Evolutionary conservation across 2,888 invertebrate species (phyloP).

Genomic region (Caenorhabditis sp.): DNA sequence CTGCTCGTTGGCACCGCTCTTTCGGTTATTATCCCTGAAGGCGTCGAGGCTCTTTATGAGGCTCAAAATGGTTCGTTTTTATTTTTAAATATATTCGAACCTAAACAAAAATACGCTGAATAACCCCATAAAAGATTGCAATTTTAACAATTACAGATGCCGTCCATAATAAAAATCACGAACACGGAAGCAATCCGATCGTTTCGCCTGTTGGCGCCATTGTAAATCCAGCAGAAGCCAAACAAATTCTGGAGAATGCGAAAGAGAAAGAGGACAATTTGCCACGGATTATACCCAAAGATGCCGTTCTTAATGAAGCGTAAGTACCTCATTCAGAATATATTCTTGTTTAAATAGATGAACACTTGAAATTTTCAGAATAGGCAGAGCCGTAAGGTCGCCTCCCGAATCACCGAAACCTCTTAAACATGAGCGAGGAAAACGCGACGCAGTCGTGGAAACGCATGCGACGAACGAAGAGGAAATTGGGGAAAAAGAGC

Average conservation of each 20-base stretch:
- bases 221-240: slow-evolving; percentile 60
- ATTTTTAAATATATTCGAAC: too few relatives aligned
- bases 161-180: slow-evolving; percentile 18
- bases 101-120: neutral
- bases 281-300: slow-evolving; percentile 67
- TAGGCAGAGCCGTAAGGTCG: slow-evolving; percentile 41
- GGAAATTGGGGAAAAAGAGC: slow-evolving; percentile 15
- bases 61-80: slow-evolving; percentile 54
- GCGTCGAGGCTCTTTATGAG: slow-evolving; percentile 85
- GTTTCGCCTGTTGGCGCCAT: slow-evolving; percentile 30
- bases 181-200: slow-evolving; percentile 13
- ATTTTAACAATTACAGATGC: neutral
- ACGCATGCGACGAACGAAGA: slow-evolving; percentile 41
- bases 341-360: too few relatives aligned
- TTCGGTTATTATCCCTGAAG: slow-evolving; percentile 98
- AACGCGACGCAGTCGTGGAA: slow-evolving; percentile 36
- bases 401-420: neutral
- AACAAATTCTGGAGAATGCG: slow-evolving; percentile 60
- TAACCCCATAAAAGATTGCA: neutral
- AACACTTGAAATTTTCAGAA: slow-evolving; percentile 51
- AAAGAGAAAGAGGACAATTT: slow-evolving; percentile 56
- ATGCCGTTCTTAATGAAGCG: slow-evolving; percentile 68
- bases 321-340: slow-evolving; percentile 19
- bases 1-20: slow-evolving; percentile 96
- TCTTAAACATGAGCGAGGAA: slow-evolving; percentile 9